Conservation (phyloP, 2,888 invertebrate species). For the Escarpia spicata region DNA sequence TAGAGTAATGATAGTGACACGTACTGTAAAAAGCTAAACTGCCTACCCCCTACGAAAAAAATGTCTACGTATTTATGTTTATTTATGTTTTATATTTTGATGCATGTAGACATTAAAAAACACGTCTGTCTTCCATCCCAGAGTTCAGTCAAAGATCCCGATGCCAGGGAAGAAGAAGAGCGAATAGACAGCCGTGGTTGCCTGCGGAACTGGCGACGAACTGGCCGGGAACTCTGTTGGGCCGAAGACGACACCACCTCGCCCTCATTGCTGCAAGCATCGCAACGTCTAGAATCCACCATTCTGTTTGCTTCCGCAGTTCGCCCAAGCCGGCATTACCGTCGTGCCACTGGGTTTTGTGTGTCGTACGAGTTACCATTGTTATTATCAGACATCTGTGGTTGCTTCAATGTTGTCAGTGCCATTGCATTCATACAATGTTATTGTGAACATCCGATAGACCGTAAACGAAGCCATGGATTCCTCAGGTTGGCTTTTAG, state of each 20-base stretch:
- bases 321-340: neutral
- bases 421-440: neutral
- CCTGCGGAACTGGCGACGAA: neutral
- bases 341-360: neutral
- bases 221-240: neutral
- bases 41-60: no score
- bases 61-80: neutral
- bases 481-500: neutral
- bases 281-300: neutral
- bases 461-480: neutral
- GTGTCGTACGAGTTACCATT: neutral
- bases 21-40: no score
- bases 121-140: conserved; percentile 39
- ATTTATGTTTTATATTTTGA: neutral
- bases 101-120: no score
- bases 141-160: conserved; percentile 60
- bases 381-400: neutral
- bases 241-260: neutral
- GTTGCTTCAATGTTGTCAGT: neutral
- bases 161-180: conserved; percentile 60
- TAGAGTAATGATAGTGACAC: no score
- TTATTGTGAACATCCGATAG: neutral
- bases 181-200: neutral
- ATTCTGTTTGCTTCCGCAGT: neutral
- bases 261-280: neutral